Conservation (phyloP, 2,888 invertebrate species). For the Drosophila yooni region DNA sequence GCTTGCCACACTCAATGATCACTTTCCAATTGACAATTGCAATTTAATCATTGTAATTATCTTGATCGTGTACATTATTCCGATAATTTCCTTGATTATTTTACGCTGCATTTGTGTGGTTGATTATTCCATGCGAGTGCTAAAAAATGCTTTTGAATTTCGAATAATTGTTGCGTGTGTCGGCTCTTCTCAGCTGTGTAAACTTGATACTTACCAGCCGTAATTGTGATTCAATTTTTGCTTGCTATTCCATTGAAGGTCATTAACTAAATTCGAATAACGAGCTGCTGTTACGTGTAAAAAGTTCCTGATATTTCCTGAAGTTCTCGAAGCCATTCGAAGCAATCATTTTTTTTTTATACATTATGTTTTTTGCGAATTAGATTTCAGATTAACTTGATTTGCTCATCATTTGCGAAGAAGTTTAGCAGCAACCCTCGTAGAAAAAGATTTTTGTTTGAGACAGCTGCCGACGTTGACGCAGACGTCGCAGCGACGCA, state of each 20-base stretch:
- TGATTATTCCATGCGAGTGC: not conserved
- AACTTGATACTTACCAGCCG: not conserved
- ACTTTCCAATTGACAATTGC: conserved; percentile 6
- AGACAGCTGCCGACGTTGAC: conserved; percentile 9
- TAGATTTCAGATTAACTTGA: not conserved
- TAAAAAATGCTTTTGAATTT: not conserved
- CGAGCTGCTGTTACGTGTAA: not conserved
- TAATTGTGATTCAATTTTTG: conserved; percentile 3
- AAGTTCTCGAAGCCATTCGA: not conserved
- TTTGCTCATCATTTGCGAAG: not conserved
- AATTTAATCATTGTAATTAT: conserved; percentile 5
- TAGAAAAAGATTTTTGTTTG: not conserved
- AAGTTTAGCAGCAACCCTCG: conserved; percentile 30
- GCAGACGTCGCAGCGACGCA: not conserved
- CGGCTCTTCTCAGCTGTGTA: not conserved
- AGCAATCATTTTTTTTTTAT: too few species aligned
- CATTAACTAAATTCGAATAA: not conserved
- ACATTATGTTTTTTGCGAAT: too few species aligned
- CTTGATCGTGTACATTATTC: not conserved
- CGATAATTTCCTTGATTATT: conserved; percentile 13
- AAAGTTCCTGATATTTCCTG: not conserved
- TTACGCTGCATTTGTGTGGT: conserved; percentile 1
- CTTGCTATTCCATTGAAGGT: not conserved
- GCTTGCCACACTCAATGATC: not conserved
- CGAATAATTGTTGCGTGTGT: not conserved